Evolutionary conservation across 2,888 invertebrate genomes (phyloP).

Genomic region (Microplitis deprimator): DNA sequence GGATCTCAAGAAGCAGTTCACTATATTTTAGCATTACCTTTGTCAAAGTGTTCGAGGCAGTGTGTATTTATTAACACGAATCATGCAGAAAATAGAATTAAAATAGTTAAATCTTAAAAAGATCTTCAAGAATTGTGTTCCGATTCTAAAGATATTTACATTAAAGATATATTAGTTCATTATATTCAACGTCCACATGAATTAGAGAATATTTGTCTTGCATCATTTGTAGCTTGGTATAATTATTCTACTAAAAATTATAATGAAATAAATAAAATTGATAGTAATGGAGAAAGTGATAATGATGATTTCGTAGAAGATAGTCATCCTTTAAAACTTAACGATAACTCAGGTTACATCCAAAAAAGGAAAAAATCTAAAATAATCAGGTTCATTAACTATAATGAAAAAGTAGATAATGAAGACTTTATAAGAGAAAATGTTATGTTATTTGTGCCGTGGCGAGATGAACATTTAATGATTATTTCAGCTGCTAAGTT

Average conservation of each 20-base stretch:
- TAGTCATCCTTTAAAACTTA: too few species aligned
- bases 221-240: conserved; percentile 3
- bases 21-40: conserved; percentile 48
- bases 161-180: conserved; percentile 24
- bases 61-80: conserved; percentile 48
- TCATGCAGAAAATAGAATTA: conserved; percentile 40
- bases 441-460: conserved; percentile 48
- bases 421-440: conserved; percentile 35
- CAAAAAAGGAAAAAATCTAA: too few species aligned
- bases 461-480: conserved; percentile 46
- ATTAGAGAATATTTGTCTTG: neutral
- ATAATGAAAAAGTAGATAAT: neutral
- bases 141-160: conserved; percentile 36
- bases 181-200: conserved; percentile 9
- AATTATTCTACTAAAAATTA: neutral
- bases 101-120: conserved; percentile 41
- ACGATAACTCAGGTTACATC: too few species aligned
- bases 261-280: too few species aligned
- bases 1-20: conserved; percentile 54
- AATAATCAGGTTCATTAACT: neutral
- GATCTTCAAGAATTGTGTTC: conserved; percentile 29
- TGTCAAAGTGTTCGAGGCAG: conserved; percentile 44
- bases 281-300: too few species aligned
- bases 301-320: too few species aligned
- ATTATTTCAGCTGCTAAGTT: conserved; percentile 36